Conservation (phyloP, 2,797 vertebrate species). For the Petrocephalus sullivani region DNA sequence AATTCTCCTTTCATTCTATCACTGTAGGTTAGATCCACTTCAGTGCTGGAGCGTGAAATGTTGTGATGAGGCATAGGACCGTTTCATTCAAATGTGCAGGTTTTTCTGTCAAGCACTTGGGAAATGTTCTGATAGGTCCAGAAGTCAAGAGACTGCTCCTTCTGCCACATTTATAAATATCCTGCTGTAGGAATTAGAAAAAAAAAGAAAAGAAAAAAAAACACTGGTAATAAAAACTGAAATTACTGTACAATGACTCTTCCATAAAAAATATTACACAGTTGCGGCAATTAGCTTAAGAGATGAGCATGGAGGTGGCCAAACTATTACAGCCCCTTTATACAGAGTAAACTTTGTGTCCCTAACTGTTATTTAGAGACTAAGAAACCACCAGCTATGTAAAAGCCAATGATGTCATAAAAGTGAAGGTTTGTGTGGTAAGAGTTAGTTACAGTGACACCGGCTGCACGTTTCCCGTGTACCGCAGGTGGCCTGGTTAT, state of each 20-base stretch:
- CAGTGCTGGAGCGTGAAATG: background rate
- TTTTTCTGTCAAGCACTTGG: conserved; percentile 13
- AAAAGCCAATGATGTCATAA: background rate
- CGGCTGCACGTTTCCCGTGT: background rate
- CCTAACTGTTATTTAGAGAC: background rate
- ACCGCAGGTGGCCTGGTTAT: background rate
- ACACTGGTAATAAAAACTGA: background rate
- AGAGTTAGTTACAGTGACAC: background rate
- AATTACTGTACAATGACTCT: conserved; percentile 17
- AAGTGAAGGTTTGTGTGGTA: background rate
- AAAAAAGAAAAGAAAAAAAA: background rate
- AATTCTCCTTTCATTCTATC: conserved; percentile 6
- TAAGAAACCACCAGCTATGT: conserved; percentile 1
- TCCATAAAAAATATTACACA: conserved; percentile 1
- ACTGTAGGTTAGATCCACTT: background rate
- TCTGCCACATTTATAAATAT: background rate
- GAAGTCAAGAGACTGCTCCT: background rate
- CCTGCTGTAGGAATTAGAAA: background rate
- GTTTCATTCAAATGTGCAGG: conserved; percentile 1
- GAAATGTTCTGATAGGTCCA: background rate
- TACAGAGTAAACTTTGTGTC: background rate
- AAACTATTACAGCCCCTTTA: too few relatives aligned
- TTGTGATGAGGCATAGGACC: background rate
- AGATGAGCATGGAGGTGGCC: background rate
- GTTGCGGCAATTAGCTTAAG: background rate